A percentile compares a stretch with the other conserved stretches of the same genome.
Conservation (phyloP, 2,888 invertebrate species). For the Lutraria lutraria region DNA sequence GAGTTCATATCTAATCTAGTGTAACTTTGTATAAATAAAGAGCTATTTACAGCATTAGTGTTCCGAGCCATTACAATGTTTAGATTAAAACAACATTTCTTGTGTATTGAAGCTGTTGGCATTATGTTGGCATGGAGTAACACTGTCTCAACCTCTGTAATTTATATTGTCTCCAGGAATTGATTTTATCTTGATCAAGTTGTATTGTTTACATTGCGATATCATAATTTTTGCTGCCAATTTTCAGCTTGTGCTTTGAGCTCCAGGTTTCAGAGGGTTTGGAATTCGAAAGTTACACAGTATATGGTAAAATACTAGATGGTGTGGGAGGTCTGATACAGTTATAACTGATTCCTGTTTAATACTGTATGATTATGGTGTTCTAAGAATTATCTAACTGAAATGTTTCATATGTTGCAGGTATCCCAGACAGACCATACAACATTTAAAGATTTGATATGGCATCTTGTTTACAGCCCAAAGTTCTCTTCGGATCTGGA, state of each 20-base stretch:
- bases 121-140: neutral
- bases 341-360: no score
- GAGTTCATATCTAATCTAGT: neutral
- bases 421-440: constrained; percentile 86
- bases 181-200: neutral
- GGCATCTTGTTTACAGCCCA: constrained; percentile 85
- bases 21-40: neutral
- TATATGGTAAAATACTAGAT: no score
- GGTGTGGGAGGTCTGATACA: no score
- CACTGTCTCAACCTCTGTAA: neutral
- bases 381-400: neutral
- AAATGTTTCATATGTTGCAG: constrained; percentile 72
- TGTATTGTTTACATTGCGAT: neutral
- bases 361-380: no score
- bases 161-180: neutral
- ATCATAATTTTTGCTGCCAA: no score
- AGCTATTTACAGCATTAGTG: neutral
- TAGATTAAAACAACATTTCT: neutral
- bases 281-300: no score
- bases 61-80: neutral
- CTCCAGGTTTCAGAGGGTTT: no score
- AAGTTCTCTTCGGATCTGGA: constrained; percentile 85
- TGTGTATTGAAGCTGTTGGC: neutral
- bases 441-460: constrained; percentile 86
- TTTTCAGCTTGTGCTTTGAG: no score